These are phyloP conservation scores for Eupithecia inturbata DNA, from an alignment of 2,888 invertebrate genomes.

Conservation along the genomic window DNA sequence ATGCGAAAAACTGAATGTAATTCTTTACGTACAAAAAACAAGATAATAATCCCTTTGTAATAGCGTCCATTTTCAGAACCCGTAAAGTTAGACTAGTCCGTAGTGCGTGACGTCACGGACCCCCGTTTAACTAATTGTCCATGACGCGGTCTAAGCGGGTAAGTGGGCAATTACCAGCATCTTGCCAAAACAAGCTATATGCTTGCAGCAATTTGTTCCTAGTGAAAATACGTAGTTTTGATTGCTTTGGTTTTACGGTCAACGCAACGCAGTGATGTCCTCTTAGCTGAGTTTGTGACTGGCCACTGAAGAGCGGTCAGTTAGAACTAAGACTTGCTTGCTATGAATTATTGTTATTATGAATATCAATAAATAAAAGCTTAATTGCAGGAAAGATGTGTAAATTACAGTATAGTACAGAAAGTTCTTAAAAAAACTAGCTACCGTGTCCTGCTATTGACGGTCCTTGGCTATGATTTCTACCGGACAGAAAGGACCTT, in stretches of 20 bases:
- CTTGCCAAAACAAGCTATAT: not conserved
- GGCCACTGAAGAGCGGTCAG: not conserved
- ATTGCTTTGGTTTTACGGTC: not conserved
- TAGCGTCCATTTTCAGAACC: slow-evolving; percentile 2
- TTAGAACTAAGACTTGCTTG: not conserved
- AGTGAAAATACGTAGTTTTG: not conserved
- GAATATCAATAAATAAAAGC: not conserved
- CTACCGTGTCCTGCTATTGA: too few species aligned
- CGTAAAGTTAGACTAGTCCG: slow-evolving; percentile 40
- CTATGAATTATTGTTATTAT: not conserved
- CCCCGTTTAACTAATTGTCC: slow-evolving; percentile 39
- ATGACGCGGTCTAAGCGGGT: slow-evolving; percentile 22
- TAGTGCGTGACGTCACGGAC: slow-evolving; percentile 39
- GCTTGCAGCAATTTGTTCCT: slow-evolving; percentile 6
- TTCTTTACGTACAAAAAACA: too few species aligned
- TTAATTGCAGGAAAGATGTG: not conserved
- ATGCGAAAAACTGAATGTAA: not conserved
- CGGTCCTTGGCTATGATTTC: too few species aligned
- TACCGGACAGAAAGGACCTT: too few species aligned
- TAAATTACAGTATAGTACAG: too few species aligned
- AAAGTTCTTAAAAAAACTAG: too few species aligned
- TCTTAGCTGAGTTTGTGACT: not conserved
- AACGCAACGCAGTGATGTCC: not conserved
- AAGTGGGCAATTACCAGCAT: slow-evolving; percentile 23
- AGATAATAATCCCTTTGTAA: not conserved